Conservation (phyloP, 2,797 vertebrate species). For the Neosalanx taihuensis region DNA sequence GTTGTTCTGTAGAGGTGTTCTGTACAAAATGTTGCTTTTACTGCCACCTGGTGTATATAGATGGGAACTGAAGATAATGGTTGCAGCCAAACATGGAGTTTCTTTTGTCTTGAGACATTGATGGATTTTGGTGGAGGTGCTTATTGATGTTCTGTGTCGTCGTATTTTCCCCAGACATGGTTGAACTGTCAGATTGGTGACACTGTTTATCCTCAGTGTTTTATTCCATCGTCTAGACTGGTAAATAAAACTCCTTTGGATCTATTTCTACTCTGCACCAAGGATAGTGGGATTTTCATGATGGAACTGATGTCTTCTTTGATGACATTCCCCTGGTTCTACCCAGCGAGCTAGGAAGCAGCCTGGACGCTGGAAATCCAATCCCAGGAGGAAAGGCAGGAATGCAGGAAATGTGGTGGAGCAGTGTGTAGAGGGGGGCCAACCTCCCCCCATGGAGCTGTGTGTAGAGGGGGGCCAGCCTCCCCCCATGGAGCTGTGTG, state of each 20-base stretch:
- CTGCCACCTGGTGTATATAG: conserved; percentile 45
- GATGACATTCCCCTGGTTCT: conserved; percentile 8
- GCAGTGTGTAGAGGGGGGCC: conserved; percentile 37
- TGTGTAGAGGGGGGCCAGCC: conserved; percentile 36
- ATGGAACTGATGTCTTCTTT: conserved; percentile 5
- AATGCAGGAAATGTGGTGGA: conserved; percentile 55
- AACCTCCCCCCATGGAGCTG: conserved; percentile 17
- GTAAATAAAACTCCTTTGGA: conserved; percentile 50
- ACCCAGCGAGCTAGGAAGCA: conserved; percentile 38
- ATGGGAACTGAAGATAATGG: conserved; percentile 6
- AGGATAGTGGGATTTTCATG: neutral
- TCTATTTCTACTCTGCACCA: neutral
- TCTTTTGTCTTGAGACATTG: neutral
- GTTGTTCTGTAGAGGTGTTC: neutral
- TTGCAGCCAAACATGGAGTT: neutral
- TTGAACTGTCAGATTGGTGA: conserved; percentile 34
- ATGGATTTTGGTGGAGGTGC: conserved; percentile 10
- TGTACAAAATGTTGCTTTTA: conserved; percentile 7
- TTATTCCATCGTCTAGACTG: conserved; percentile 62
- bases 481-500: conserved; percentile 30
- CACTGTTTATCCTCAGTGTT: conserved; percentile 68
- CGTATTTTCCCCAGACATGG: conserved; percentile 45
- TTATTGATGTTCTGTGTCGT: neutral
- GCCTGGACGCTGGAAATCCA: conserved; percentile 27
- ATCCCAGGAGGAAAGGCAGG: conserved; percentile 51